Evolutionary conservation across 92 coral and sea anemone genomes (phyloP).

Genomic region (Actinernus sp.): DNA sequence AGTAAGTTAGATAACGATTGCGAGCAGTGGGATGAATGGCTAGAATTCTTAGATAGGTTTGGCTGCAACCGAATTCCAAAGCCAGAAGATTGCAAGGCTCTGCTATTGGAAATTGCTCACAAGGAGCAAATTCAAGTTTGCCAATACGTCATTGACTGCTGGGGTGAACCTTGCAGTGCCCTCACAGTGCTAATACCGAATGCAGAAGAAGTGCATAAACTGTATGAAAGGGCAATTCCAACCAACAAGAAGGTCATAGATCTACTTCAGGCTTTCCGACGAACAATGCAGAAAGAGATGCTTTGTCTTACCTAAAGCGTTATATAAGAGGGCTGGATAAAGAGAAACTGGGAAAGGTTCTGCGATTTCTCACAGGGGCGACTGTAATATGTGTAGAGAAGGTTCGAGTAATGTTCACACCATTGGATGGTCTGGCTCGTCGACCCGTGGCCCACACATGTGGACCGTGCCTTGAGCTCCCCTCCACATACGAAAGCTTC

Average conservation of each 20-base stretch:
- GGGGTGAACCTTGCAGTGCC: slow-evolving; percentile 16
- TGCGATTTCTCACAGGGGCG: too few species aligned
- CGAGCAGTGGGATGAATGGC: slow-evolving; percentile 63
- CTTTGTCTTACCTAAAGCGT: slow-evolving; percentile 23
- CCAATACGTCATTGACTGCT: slow-evolving; percentile 60
- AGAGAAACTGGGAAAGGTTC: too few species aligned
- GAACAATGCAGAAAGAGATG: slow-evolving; percentile 40
- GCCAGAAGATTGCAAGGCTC: slow-evolving; percentile 39
- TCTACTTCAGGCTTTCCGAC: slow-evolving; percentile 16
- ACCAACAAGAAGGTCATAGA: slow-evolving; percentile 55
- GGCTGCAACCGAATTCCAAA: slow-evolving; percentile 55
- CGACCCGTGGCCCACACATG: slow-evolving; percentile 65
- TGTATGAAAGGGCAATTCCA: too few species aligned
- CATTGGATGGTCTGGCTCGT: slow-evolving; percentile 34
- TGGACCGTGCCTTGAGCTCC: slow-evolving; percentile 51
- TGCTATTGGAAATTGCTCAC: slow-evolving; percentile 62
- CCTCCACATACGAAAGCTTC: too few species aligned
- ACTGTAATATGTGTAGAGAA: slow-evolving; percentile 35
- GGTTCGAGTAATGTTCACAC: slow-evolving; percentile 26
- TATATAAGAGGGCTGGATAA: too few species aligned
- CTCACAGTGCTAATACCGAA: slow-evolving; percentile 10
- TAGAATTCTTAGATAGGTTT: slow-evolving; percentile 59
- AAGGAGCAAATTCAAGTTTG: slow-evolving; percentile 63
- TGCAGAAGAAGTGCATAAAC: slow-evolving; percentile 24
- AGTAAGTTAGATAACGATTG: slow-evolving; percentile 29